Percentiles rank a stretch among this genome's conserved stretches.
phyloP scores from a whole-genome alignment of 2,888 invertebrate genomes.

The Drosophila mettleri region DNA sequence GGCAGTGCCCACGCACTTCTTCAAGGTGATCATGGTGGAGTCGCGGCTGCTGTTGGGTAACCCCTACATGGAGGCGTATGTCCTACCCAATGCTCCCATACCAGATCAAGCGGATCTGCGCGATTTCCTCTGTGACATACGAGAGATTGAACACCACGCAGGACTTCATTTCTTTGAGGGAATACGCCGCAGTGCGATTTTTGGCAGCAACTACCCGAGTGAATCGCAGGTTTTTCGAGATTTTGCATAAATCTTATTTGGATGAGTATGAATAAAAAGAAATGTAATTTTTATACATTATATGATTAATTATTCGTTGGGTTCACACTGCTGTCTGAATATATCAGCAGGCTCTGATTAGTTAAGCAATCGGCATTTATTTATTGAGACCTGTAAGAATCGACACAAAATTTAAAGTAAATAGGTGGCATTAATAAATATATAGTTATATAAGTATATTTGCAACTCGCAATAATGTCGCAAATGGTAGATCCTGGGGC shows the following conservation, averaged over 20 bases:
- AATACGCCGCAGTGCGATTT: conserved; percentile 89
- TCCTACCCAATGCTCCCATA: conserved; percentile 95
- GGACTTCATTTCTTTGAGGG: conserved; percentile 96
- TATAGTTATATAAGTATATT: background rate
- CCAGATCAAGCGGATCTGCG: conserved; percentile 90
- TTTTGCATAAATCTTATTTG: conserved; percentile 33
- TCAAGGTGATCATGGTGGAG: conserved; percentile 95
- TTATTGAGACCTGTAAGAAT: background rate
- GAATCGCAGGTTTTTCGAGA: conserved; percentile 64
- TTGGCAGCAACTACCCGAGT: conserved; percentile 73
- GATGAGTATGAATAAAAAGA: background rate
- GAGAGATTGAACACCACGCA: conserved; percentile 94
- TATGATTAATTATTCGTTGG: background rate
- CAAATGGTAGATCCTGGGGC: conserved; percentile 26
- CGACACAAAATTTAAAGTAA: conserved; percentile 41
- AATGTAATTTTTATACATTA: background rate
- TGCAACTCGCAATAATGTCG: conserved; percentile 9
- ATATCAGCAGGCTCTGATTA: conserved; percentile 17
- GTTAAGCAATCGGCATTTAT: background rate
- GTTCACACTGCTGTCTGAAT: too few species aligned
- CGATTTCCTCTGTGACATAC: conserved; percentile 93
- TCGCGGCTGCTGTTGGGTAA: conserved; percentile 86
- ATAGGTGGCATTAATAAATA: background rate
- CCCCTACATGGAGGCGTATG: conserved; percentile 94
- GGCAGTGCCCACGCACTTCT: conserved; percentile 99